phyloP scores from a whole-genome alignment of 2,888 invertebrate genomes.

The Epiblema foenella region DNA sequence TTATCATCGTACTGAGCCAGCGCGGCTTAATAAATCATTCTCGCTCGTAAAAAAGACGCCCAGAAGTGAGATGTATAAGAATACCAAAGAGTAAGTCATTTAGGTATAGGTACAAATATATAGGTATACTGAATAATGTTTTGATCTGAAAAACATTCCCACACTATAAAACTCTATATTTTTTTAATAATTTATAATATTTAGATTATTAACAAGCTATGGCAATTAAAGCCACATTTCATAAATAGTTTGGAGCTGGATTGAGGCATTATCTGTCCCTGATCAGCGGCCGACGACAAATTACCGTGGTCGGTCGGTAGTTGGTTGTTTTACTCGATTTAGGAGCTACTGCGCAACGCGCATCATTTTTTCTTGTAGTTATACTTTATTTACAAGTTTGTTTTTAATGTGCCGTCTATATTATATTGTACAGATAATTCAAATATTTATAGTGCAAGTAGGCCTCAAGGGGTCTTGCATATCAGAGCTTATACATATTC shows the following conservation, averaged over 20 bases:
- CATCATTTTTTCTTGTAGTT: slow-evolving; percentile 17
- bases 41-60: not conserved
- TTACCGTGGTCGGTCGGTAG: slow-evolving; percentile 57
- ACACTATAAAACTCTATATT: not conserved
- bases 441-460: too few species aligned
- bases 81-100: too few species aligned
- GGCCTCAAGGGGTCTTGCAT: too few species aligned
- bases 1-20: not conserved
- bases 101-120: not conserved
- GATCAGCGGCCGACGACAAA: slow-evolving; percentile 66
- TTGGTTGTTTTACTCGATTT: slow-evolving; percentile 43
- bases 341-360: slow-evolving; percentile 25
- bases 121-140: not conserved
- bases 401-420: not conserved
- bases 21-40: too few species aligned
- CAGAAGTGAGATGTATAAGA: not conserved
- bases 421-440: not conserved
- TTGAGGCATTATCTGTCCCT: slow-evolving; percentile 62
- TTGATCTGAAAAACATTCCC: not conserved
- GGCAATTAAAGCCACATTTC: slow-evolving; percentile 43
- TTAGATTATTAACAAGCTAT: not conserved
- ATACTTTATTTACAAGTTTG: not conserved
- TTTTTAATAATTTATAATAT: too few species aligned
- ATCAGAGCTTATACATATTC: too few species aligned
- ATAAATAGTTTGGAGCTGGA: slow-evolving; percentile 49